These are phyloP conservation scores for Centroberyx gerrardi DNA, from an alignment of 2,797 vertebrate genomes.

Conservation along the genomic window DNA sequence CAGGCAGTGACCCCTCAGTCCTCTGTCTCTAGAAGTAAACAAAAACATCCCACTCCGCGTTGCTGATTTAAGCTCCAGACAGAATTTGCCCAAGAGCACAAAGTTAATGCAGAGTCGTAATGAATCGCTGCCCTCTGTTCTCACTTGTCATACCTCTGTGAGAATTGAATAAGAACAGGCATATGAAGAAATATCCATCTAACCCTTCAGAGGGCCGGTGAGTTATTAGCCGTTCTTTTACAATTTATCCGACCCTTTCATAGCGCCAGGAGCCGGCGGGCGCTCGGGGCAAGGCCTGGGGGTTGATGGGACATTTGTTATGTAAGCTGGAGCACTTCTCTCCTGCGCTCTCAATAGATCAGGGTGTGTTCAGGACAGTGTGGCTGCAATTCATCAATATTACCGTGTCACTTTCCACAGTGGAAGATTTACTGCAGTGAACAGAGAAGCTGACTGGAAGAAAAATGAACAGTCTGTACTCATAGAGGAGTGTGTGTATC, in stretches of 20 bases:
- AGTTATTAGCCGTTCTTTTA: constrained; percentile 72
- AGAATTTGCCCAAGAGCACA: constrained; percentile 40
- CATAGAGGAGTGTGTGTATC: constrained; percentile 64
- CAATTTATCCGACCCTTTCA: constrained; percentile 60
- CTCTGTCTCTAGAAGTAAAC: constrained; percentile 47
- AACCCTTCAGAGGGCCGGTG: constrained; percentile 47
- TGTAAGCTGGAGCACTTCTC: constrained; percentile 52
- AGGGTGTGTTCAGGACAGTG: constrained; percentile 54
- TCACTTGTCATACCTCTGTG: constrained; percentile 53
- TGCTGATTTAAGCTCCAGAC: constrained; percentile 49
- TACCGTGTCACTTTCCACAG: constrained; percentile 66
- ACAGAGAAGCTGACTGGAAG: constrained; percentile 67
- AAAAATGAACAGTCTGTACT: constrained; percentile 72
- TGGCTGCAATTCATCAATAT: constrained; percentile 79
- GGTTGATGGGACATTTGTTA: constrained; percentile 71
- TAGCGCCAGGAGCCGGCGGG: constrained; percentile 15
- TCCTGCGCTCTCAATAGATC: constrained; percentile 54
- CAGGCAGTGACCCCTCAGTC: constrained; percentile 26
- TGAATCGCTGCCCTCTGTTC: constrained; percentile 52
- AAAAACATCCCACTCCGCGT: constrained; percentile 23
- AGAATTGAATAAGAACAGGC: constrained; percentile 59
- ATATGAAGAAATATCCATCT: constrained; percentile 54
- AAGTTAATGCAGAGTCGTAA: constrained; percentile 45
- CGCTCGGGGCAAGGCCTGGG: constrained; percentile 36
- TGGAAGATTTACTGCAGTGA: constrained; percentile 75